Base-by-base conservation (phyloP, 2,113 vertebrate species). In the Protobothrops mucrosquamatus region DNA sequence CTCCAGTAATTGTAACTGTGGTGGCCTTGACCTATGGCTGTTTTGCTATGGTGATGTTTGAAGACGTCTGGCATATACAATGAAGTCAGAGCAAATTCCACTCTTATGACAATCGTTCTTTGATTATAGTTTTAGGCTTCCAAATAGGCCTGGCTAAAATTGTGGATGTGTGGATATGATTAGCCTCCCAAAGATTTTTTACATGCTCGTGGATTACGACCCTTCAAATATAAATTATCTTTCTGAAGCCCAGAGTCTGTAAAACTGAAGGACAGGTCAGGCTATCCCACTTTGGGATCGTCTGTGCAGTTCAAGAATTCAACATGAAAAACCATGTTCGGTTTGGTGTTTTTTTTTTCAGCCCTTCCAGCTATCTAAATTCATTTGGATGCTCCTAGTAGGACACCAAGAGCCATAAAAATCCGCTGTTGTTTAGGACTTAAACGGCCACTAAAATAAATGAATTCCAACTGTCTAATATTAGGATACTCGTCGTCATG, bases 11-110 rank as follows among this genome's bases (percentile, higher is more conserved):
- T 43, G 15, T 55, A n/a, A 20, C 23, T 64, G 6, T 10, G 2
- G 29, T 15, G 23, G 29, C 46, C 29, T 52, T 54, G 26, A 87
- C 43, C 2, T 14, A 46, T 55, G 20, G 46, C 56, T 14, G 11
- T 59, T 59, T 34, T 43, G 24, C 26, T 51, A 74, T 23, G 18
- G 22, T n/a, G 51, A 85, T 29, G 24, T 12, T 51, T 95, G 91
- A 95, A 95, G 88, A 91, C 48, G 93, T 92, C 94, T 96, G 95
- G 91, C 46, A 93, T 90, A 26, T 34, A 3, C 61, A 81, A 85
- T 14, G 74, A 52, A 39, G 29, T 87, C 85, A 90, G 95, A 87
- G 64, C 34, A 57, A 90, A 81, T 20, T 92, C 91, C 92, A 94
- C 39, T 52, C 48, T 88, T 93, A 94, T 54, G 61, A 91, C 88